Percentiles rank a stretch among this genome's conserved stretches.
Evolutionary conservation across 53 echinoderm and acorn worm genomes (phyloP).

Genomic region (Temnopleurus reevesii): DNA sequence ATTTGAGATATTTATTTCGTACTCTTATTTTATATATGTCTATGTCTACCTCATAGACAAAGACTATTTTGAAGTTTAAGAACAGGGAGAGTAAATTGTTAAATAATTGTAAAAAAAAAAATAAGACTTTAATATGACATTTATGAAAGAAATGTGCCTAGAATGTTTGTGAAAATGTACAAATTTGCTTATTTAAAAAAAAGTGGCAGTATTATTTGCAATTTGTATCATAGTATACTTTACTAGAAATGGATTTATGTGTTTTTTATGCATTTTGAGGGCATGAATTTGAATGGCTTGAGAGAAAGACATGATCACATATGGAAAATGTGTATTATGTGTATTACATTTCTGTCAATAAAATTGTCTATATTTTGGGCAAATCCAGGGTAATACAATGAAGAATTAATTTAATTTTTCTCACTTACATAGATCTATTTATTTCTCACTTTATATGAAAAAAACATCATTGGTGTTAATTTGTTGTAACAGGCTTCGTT

Average conservation of each 20-base stretch:
- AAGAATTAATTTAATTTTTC: background rate
- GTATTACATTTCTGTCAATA: background rate
- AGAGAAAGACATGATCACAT: background rate
- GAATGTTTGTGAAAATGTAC: slow-evolving; percentile 18
- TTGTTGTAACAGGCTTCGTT: too few relatives aligned
- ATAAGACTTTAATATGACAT: background rate
- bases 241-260: background rate
- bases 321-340: too few relatives aligned
- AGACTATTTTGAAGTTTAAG: background rate
- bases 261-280: background rate
- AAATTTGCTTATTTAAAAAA: slow-evolving; percentile 7
- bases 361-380: background rate
- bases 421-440: too few relatives aligned
- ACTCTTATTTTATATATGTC: background rate
- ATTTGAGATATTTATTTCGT: background rate
- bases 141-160: slow-evolving; percentile 13
- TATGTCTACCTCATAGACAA: background rate
- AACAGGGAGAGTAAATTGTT: background rate
- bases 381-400: background rate
- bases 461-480: too few relatives aligned
- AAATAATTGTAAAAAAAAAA: background rate
- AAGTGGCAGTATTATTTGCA: background rate
- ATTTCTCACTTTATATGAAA: too few relatives aligned
- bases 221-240: background rate
- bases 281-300: background rate